phyloP scores from a whole-genome alignment of 1,140 invertebrate species.

The Zelostemma sp. region DNA sequence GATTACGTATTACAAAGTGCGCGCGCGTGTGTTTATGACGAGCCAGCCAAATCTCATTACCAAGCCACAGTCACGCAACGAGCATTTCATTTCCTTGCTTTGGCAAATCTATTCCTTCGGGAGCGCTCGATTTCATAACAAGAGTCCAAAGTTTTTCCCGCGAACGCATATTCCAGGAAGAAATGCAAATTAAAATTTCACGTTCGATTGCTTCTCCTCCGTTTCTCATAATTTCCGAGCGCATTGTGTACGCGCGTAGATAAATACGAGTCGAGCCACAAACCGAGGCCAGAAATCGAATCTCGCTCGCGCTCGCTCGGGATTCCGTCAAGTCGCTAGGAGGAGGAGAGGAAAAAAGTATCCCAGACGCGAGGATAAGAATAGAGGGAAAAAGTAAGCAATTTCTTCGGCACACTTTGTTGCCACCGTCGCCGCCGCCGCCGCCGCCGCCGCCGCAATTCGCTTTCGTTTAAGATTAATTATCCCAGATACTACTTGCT shows the following conservation, averaged over 20 bases:
- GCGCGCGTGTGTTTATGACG: conserved; percentile 20
- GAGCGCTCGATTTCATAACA: no score
- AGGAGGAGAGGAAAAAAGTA: conserved; percentile 45
- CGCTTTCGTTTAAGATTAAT: conserved; percentile 64
- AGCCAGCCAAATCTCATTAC: conserved; percentile 26
- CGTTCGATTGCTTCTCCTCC: no score
- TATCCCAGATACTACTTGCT: conserved; percentile 55
- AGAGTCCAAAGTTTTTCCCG: no score
- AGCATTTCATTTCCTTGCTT: not conserved
- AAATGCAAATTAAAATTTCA: no score
- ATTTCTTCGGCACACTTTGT: conserved; percentile 10
- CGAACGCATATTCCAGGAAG: no score
- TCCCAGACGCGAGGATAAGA: not conserved
- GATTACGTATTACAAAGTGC: conserved; percentile 19
- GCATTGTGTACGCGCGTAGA: not conserved
- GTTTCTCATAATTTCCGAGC: not conserved
- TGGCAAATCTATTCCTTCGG: no score
- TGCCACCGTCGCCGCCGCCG: not conserved
- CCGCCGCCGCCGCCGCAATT: conserved; percentile 19
- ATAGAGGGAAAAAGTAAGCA: not conserved
- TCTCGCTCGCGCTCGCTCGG: not conserved
- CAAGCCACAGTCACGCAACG: not conserved
- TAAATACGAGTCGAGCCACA: not conserved
- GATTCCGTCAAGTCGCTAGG: conserved; percentile 26
- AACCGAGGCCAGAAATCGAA: conserved; percentile 7